Base-by-base conservation (phyloP, 2,113 vertebrate species). In the Mellivora capensis region DNA sequence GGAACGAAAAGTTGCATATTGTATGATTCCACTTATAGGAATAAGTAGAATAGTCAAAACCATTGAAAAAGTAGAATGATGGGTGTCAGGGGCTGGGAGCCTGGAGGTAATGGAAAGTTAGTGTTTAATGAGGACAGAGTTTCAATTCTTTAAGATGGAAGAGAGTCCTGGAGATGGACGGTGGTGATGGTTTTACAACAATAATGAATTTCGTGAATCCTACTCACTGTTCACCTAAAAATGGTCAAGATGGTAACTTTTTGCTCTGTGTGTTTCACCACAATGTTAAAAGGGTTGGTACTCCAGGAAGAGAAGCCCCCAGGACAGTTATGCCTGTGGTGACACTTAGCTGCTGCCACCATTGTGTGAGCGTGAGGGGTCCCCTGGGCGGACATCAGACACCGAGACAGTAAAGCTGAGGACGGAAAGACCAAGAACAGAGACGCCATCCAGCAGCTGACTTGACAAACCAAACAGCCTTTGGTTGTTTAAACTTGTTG, bases 301-400 rank as follows among this genome's bases (percentile, higher is more conserved):
- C 34, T 74, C 39, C 4, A 67, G 42, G 29, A 69, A 59, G 87
- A 84, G 34, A 47, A 39, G 23, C 15, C 13, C 10, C 10, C 44
- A 57, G 25, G 31, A 62, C 62, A 12, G 3, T 42, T 72, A 47
- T 29, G 52, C 6, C 4, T 20, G 20, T 14, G 21, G 15, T 44
- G n/a, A n/a, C 25, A 13, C 20, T 59, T 8, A 21, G n/a, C 44
- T 15, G 39, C 82, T 20, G 7, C 2, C 4, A 31, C 25, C 37
- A 21, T 8, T 1, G 3, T 64, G 7, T 4, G 31, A 67, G 10
- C 0, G 0, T 12, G 29, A 74, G 4, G 49, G 13, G 29, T 0
- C 4, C 3, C 29, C 37, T 23, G 54, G 23, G 54, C 8, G 0
- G 17, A 39, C 34, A 44, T 47, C 18, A 42, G 27, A 54, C 0